Conservation (phyloP, 2,888 invertebrate species). For the Lithophane ornitopus region DNA sequence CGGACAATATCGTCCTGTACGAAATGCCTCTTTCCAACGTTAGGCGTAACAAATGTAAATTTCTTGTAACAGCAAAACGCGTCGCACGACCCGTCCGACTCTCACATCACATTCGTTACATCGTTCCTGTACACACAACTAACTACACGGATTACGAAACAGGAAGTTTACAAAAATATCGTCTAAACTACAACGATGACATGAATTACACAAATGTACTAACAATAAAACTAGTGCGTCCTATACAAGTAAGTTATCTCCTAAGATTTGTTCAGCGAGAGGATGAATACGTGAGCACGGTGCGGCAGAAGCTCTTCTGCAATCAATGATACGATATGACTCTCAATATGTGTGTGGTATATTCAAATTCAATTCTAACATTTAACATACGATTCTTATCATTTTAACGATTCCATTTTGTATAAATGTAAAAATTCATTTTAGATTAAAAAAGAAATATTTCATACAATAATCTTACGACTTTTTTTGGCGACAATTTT, state of each 20-base stretch:
- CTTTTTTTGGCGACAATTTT: conserved; percentile 37
- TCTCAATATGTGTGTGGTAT: conserved; percentile 79
- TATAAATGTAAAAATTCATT: conserved; percentile 60
- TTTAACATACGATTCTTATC: conserved; percentile 8
- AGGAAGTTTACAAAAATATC: conserved; percentile 59
- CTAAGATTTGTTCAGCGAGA: conserved; percentile 60
- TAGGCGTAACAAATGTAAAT: neutral
- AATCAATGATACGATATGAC: conserved; percentile 78
- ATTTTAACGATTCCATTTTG: conserved; percentile 20
- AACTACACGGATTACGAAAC: conserved; percentile 44
- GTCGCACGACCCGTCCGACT: conserved; percentile 44
- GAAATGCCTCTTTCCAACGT: no score
- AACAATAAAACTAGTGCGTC: conserved; percentile 52
- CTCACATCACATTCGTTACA: conserved; percentile 52
- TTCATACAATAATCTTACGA: conserved; percentile 26
- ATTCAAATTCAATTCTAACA: conserved; percentile 66
- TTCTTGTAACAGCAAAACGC: neutral
- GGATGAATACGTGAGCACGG: conserved; percentile 7
- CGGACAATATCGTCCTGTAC: no score
- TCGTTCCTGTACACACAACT: conserved; percentile 38
- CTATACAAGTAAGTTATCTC: conserved; percentile 26
- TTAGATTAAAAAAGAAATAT: conserved; percentile 32
- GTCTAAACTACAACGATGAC: conserved; percentile 47
- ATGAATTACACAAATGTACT: conserved; percentile 45
- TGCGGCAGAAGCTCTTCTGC: conserved; percentile 28